These are phyloP conservation scores for Poecilia gillii DNA, from an alignment of 2,797 vertebrate genomes.

Conservation along the genomic window DNA sequence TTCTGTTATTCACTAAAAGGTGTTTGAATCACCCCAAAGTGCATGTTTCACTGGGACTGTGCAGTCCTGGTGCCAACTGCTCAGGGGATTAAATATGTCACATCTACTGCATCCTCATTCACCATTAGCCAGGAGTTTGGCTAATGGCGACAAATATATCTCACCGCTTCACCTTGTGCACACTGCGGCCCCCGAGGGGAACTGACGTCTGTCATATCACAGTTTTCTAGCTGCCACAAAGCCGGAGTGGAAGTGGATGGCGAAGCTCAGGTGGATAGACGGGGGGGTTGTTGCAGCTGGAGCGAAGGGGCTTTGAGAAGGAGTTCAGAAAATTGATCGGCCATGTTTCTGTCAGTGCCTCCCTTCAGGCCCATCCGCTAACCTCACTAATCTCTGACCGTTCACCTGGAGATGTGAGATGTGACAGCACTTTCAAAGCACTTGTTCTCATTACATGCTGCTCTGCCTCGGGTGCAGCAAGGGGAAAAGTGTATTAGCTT, in stretches of 20 bases:
- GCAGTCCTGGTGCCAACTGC: neutral
- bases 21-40: conserved; percentile 31
- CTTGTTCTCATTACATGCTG: conserved; percentile 23
- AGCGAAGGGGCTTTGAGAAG: conserved; percentile 23
- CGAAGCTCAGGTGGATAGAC: conserved; percentile 15
- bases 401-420: conserved; percentile 16
- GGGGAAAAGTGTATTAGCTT: neutral
- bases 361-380: conserved; percentile 14
- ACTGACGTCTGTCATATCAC: conserved; percentile 5
- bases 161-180: conserved; percentile 16
- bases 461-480: conserved; percentile 6
- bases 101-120: neutral
- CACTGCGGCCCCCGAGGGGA: conserved; percentile 5
- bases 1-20: conserved; percentile 13
- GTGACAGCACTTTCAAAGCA: conserved; percentile 21
- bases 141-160: conserved; percentile 7
- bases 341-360: conserved; percentile 22
- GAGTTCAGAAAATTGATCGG: conserved; percentile 34
- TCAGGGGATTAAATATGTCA: conserved; percentile 18
- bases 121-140: neutral
- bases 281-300: conserved; percentile 11
- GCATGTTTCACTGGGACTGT: neutral
- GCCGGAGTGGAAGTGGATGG: conserved; percentile 13
- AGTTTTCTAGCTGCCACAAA: conserved; percentile 7
- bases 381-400: conserved; percentile 22